These are phyloP conservation scores for Ochlodes sylvanus DNA, from an alignment of 2,888 invertebrate genomes.

Conservation along the genomic window DNA sequence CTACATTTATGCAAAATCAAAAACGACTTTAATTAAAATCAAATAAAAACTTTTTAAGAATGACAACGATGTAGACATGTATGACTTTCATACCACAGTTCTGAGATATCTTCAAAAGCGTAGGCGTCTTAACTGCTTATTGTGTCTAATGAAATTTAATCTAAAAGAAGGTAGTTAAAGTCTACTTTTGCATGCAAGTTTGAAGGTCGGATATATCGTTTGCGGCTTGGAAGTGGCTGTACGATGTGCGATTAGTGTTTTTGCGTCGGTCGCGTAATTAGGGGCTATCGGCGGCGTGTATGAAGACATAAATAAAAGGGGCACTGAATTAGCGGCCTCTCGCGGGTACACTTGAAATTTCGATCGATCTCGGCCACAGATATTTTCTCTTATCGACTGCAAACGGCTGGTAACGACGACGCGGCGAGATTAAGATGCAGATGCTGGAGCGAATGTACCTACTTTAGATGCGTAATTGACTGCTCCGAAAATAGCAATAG, in stretches of 20 bases:
- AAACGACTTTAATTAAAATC: conserved; percentile 35
- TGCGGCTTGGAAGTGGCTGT: conserved; percentile 47
- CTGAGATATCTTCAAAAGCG: conserved; percentile 39
- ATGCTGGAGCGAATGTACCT: conserved; percentile 13
- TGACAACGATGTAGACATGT: conserved; percentile 38
- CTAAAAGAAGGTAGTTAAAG: conserved; percentile 16
- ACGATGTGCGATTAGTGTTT: conserved; percentile 82
- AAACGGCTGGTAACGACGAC: conserved; percentile 23
- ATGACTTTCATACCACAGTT: conserved; percentile 45
- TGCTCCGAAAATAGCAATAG: conserved; percentile 15
- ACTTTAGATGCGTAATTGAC: conserved; percentile 34
- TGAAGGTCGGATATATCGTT: conserved; percentile 40
- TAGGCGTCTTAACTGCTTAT: conserved; percentile 37
- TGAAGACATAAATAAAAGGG: conserved; percentile 84
- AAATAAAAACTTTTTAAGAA: conserved; percentile 45
- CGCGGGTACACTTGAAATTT: conserved; percentile 59
- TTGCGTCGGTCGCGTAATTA: conserved; percentile 80
- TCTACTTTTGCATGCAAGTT: background rate
- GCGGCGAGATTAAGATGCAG: conserved; percentile 25
- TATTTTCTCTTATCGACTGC: conserved; percentile 46
- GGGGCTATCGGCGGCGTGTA: conserved; percentile 82
- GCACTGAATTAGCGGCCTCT: conserved; percentile 72
- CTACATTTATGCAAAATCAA: conserved; percentile 9
- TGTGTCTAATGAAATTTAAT: background rate
- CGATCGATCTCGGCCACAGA: conserved; percentile 64